Conservation (phyloP, 2,797 vertebrate genomes). For the Hylomyscus alleni region DNA sequence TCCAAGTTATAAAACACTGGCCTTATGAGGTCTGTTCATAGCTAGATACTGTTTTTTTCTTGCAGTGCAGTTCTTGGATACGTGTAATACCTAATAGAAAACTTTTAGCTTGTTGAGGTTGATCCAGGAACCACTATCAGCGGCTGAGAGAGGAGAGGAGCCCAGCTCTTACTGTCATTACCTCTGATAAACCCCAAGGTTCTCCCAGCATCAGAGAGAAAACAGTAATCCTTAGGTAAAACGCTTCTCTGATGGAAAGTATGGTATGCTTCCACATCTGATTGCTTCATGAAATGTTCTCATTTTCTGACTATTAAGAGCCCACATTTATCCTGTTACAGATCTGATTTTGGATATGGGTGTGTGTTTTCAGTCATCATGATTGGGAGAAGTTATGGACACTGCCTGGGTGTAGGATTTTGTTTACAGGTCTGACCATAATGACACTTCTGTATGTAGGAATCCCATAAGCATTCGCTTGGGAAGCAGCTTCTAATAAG, state of each 20-base stretch:
- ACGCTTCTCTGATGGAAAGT: conserved; percentile 13
- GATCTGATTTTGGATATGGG: conserved; percentile 13
- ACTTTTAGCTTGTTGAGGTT: conserved; percentile 36
- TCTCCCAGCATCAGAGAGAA: conserved; percentile 38
- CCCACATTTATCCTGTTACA: background rate
- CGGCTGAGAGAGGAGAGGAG: background rate
- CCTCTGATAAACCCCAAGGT: conserved; percentile 35
- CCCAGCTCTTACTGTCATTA: conserved; percentile 13
- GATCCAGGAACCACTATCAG: background rate
- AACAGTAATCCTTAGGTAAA: conserved; percentile 34
- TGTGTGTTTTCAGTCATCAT: background rate
- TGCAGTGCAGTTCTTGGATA: background rate
- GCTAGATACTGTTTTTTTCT: conserved; percentile 49
- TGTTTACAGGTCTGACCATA: conserved; percentile 49
- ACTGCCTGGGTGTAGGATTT: conserved; percentile 37
- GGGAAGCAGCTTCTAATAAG: conserved; percentile 78
- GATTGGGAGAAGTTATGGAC: background rate
- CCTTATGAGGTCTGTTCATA: conserved; percentile 55
- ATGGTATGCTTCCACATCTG: background rate
- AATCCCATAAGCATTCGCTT: conserved; percentile 70
- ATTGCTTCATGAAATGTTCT: conserved; percentile 18
- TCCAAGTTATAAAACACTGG: conserved; percentile 63
- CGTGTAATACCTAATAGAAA: conserved; percentile 5
- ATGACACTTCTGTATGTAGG: conserved; percentile 34
- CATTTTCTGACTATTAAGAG: conserved; percentile 27